Percentiles rank a stretch among this genome's conserved stretches.
Conservation (phyloP, 2,797 vertebrate genomes). For the Pseudomugil gertrudae region DNA sequence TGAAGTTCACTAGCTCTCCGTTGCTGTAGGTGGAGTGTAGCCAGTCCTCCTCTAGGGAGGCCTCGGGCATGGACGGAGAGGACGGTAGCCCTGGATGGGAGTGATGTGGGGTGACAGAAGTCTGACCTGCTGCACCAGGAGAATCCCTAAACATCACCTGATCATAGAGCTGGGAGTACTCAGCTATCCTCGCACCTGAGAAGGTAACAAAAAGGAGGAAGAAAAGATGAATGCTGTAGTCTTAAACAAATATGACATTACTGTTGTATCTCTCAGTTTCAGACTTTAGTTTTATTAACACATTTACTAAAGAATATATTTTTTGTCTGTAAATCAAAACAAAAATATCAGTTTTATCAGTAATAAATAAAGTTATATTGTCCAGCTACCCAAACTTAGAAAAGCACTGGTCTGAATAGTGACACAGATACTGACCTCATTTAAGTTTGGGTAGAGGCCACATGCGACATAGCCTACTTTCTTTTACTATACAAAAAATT, state of each 20-base stretch:
- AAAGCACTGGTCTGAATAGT: background rate
- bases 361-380: background rate
- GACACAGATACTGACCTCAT: constrained; percentile 9
- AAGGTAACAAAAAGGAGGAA: constrained; percentile 18
- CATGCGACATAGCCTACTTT: constrained; percentile 1
- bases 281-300: background rate
- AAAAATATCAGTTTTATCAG: background rate
- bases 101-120: constrained; percentile 49
- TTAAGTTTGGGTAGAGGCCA: background rate
- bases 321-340: background rate
- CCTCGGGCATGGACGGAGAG: constrained; percentile 75
- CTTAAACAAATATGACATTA: background rate
- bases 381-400: background rate
- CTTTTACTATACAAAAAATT: background rate
- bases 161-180: constrained; percentile 97
- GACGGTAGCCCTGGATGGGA: constrained; percentile 68
- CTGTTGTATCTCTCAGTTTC: background rate
- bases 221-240: background rate
- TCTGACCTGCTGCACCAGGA: constrained; percentile 69
- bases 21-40: constrained; percentile 92
- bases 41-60: constrained; percentile 86
- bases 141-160: constrained; percentile 92
- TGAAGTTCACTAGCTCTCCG: constrained; percentile 87
- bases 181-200: constrained; percentile 95
- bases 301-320: background rate